Evolutionary conservation across 2,113 vertebrate genomes (phyloP), one percentile per base, ranked within the genome.

Genomic region (Erythrocercus mccallii): DNA sequence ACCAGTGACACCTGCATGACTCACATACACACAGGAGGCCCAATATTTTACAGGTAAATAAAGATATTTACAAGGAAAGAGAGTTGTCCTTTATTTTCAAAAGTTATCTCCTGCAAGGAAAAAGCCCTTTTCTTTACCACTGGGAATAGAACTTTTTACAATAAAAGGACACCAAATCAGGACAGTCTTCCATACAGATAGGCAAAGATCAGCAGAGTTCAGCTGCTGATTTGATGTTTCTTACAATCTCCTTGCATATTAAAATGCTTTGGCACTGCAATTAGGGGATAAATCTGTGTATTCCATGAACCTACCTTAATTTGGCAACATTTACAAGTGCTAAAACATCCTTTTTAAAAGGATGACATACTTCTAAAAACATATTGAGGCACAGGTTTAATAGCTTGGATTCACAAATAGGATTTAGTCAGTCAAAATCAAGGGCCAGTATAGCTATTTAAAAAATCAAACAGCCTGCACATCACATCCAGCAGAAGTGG

Each of bases 1-100:
- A 33, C 8, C 1, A 0, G 3, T 0, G 3, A 65, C 56, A 66
- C 37, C 25, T 48, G 15, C 23, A 5, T 2, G 1, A 42, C 24
- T 42, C 50, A 18, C 25, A 4, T 0, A 9, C 23, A 30, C 0
- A 35, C 0, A 24, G 31, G 19, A 61, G 24, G n/a, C 8, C 1
- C 37, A 31, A 20, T 24, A 12, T 76, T 51, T 44, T 66, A 50
- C 27, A 50, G 11, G 11, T 60, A 84, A 90, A 86, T 33, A 88
- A 79, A 84, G 27, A 35, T 31, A 15, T 42, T 73, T 80, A 18
- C 21, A 62, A 62, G 61, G 45, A 71, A 69, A 53, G 13, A 35
- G 12, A 68, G 21, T 6, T 60, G 21, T 38, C 6, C 1, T 47
- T 56, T 30, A 23, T 87, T 94, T 84, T 56, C 35, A 44, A 10